Evolutionary conservation across 2,888 invertebrate genomes (phyloP), one percentile per base, ranked within the genome.

Genomic region (Kryphioiulus occultus): DNA sequence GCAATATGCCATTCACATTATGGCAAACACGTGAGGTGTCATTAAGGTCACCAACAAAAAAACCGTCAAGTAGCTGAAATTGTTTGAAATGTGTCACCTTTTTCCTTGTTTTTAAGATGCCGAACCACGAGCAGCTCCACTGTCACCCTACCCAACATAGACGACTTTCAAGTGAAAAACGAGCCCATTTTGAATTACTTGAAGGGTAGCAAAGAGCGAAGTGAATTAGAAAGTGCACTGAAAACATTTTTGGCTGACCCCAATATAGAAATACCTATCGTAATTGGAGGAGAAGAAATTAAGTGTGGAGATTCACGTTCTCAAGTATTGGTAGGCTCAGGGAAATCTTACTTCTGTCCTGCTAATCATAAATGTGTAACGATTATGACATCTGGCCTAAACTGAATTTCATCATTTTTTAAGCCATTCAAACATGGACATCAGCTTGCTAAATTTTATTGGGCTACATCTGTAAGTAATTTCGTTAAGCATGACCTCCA

Each of bases 211-310:
- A 92, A 93, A 88, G 99, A 99, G 92, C 94, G 98, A 88, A 92
- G 93, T 86, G 95, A 94, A 85, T 92, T 99, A 47, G 94, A 95
- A 89, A 93, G 93, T 86, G 95, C 95, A 85, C 92, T 99, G 82
- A 93, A 94, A 89, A 93, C 94, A 89, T 94, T 95, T 84, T 7
- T 39, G 89, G 93, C 95, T 17, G 92, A 93, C 35, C 93, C 93
- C 88, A 94, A 95, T 88, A 95, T 96, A 91, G 98, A 99, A 90
- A 95, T 99, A 89, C 99, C 99, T 12, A 96, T 99, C 91, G 95
- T 99, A n/a, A 97, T 99, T 91, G 99, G 98, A n/a, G 95, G 96
- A 90, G 94, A 99, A 92, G 95, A 95, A 91, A 95, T 96, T 90
- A 94, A 94, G 90, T 96, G 96, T 0, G 94, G 95, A 88, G 94